Evolutionary conservation across 2,113 vertebrate species (phyloP), one percentile per base, ranked within the genome.

Genomic region (Spilogale gracilis): DNA sequence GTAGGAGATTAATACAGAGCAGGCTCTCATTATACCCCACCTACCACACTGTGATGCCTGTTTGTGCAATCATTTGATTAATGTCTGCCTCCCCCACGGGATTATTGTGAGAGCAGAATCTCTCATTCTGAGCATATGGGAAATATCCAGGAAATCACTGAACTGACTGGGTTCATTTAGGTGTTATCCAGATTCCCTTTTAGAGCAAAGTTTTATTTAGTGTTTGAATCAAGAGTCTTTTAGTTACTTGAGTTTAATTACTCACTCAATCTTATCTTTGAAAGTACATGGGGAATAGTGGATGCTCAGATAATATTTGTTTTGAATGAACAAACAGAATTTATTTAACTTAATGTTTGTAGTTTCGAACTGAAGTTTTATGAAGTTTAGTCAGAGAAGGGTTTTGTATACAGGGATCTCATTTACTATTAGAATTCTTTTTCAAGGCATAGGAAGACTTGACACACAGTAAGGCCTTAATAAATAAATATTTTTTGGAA

Each of bases 201-300:
- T 87, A 93, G 61, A 97, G 54, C 2, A 20, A 87, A 82, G 4
- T 61, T 94, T 92, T 94, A 96, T 48, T 92, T 92, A 81, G 50
- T 50, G 58, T 84, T 96, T 81, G 52, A 89, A 50, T 92, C 54
- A 89, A 83, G 58, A 82, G 4, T 60, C 43, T 74, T 63, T 73
- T 93, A 80, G 30, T 93, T 83, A 78, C 30, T 88, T 89, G 61
- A 58, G 48, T 76, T 81, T 48, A 76, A 50, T 30, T 54, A 67
- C 17, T 96, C 30, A 85, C 27, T 96, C 67, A 81, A 52, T 89
- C 78, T 38, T 96, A 74, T 96, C 82, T 91, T 43, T 89, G 38
- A 56, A 93, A 93, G 13, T 89, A 61, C 18, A 21, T 81, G 32
- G n/a, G 71, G n/a, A 32, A 88, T 43, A 79, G 52, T 74, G 20